These are phyloP conservation scores for Drosophila chauvacae DNA, from an alignment of 1,140 invertebrate species.

Conservation along the genomic window DNA sequence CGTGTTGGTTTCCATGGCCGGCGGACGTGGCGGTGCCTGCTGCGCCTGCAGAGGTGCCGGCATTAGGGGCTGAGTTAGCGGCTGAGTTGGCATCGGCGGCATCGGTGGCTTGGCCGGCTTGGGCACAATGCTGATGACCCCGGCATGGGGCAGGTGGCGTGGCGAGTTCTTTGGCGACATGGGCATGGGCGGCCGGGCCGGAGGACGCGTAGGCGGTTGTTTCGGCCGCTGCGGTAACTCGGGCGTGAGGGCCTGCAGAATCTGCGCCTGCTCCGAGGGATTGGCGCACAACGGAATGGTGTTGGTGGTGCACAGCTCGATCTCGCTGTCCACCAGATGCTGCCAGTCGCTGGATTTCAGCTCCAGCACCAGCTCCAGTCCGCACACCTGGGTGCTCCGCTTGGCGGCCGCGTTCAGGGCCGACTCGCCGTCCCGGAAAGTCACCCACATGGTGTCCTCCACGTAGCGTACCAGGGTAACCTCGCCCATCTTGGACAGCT, in stretches of 20 bases:
- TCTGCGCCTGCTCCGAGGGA: constrained; percentile 71
- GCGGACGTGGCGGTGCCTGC: constrained; percentile 83
- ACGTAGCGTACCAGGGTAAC: constrained; percentile 96
- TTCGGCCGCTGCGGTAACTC: constrained; percentile 86
- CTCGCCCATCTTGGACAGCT: constrained; percentile 86
- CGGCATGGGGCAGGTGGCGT: constrained; percentile 81
- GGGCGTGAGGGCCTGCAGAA: constrained; percentile 84
- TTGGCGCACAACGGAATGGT: constrained; percentile 89
- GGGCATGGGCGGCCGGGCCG: constrained; percentile 87
- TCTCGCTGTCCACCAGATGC: constrained; percentile 91
- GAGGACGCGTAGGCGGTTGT: constrained; percentile 86
- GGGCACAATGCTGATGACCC: constrained; percentile 79
- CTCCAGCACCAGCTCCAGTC: constrained; percentile 89
- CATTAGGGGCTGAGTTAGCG: constrained; percentile 85
- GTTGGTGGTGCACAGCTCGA: constrained; percentile 92
- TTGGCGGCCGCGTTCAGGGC: constrained; percentile 90
- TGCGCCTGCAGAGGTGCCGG: constrained; percentile 85
- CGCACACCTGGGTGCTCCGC: constrained; percentile 87
- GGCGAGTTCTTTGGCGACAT: constrained; percentile 85
- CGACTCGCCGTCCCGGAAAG: constrained; percentile 93
- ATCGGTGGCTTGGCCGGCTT: constrained; percentile 85
- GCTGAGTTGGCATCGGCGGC: constrained; percentile 85
- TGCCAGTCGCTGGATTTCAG: constrained; percentile 95
- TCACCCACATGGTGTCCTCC: constrained; percentile 94
- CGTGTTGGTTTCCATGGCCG: constrained; percentile 76